Conservation (phyloP, 2,113 vertebrate species). For the Pollimyrus isidori region DNA sequence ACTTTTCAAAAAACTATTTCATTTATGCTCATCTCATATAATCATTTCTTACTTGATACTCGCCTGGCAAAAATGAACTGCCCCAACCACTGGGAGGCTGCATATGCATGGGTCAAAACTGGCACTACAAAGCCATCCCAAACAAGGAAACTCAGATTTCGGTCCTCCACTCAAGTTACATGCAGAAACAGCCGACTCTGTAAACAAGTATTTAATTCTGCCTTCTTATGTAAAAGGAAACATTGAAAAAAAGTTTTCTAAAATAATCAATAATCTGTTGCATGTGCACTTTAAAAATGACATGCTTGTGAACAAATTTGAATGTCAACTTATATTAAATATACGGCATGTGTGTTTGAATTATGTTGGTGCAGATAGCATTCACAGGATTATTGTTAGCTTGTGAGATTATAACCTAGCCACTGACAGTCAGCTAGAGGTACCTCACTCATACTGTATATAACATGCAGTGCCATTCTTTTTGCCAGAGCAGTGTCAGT, state of each 20-base stretch:
- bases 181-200: neutral
- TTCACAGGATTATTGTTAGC: neutral
- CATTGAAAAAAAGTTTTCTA: neutral
- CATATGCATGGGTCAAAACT: neutral
- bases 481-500: neutral
- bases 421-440: neutral
- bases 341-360: neutral
- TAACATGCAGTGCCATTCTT: no score
- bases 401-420: neutral
- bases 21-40: neutral
- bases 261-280: neutral
- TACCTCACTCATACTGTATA: neutral
- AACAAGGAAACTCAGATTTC: neutral
- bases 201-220: neutral
- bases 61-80: neutral
- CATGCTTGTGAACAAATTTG: neutral
- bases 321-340: neutral
- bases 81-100: neutral
- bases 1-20: neutral
- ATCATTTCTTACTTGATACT: neutral
- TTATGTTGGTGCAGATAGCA: neutral
- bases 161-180: neutral
- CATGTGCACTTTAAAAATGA: neutral
- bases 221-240: neutral
- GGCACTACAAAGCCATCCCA: neutral